Evolutionary conservation across 1,140 invertebrate species (phyloP), one percentile per base, ranked within the genome.

Genomic region (Paraescarpia echinospica): DNA sequence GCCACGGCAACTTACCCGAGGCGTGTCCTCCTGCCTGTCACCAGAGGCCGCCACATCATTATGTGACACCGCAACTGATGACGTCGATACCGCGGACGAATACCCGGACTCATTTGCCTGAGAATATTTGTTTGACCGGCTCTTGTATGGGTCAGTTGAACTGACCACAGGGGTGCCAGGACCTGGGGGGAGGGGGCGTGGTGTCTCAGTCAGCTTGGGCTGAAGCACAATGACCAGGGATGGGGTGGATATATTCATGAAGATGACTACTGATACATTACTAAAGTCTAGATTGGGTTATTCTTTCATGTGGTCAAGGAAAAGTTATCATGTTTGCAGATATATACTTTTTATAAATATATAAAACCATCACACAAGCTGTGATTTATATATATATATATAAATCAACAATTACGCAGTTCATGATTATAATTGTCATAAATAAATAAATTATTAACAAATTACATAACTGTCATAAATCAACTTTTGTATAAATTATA

Each of bases 141-240:
- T 77, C 59, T 77, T 77, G 14, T 2, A 4, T 31, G 59, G 59
- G 59, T 77, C 59, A 77, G 9, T 31, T 27, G 59, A 77, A 77
- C 59, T 77, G 59, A 77, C 59, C 59, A 77, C 59, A 77, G 59
- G 59, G 22, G 92, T 33, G 33, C 92, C 89, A 89, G 92, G 89
- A 93, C 35, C 91, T 31, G 90, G 93, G 91, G 35, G 93, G 88
- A 91, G 92, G 91, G 93, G 93, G 92, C n/a, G 92, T 89, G 35
- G 93, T 92, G 35, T 92, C 77, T 34, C 89, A 89, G 34, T 90
- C 34, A 33, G 93, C 48, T 92, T 93, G 91, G 33, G 90, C 89
- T 34, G 92, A 35, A 51, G 59, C 27, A 77, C 59, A 77, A 77
- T 31, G 27, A 77, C 27, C 27, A 18, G 22, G 59, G 59, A 6